These are phyloP conservation scores for Rhinophrynus dorsalis DNA, from an alignment of 2,797 vertebrate genomes.

Conservation along the genomic window DNA sequence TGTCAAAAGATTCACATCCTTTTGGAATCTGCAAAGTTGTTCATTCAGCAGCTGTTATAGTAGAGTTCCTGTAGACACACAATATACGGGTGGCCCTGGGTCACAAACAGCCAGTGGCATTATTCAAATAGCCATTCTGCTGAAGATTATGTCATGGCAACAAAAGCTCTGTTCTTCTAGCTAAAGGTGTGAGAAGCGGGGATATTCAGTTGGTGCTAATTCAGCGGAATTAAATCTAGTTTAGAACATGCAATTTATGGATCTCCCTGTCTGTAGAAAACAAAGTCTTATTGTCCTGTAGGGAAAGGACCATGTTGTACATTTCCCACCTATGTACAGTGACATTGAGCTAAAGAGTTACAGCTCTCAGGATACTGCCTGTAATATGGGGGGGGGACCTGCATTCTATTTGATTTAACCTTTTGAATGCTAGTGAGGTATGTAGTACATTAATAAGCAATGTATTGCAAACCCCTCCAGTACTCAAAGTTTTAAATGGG, in stretches of 20 bases:
- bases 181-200: conserved; percentile 64
- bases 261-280: conserved; percentile 26
- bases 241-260: conserved; percentile 18
- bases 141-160: conserved; percentile 71
- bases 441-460: too few relatives aligned
- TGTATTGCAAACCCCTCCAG: too few relatives aligned
- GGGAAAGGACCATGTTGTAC: too few relatives aligned
- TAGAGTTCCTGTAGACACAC: background rate
- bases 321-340: too few relatives aligned
- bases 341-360: too few relatives aligned
- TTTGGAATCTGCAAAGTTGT: background rate
- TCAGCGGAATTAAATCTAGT: conserved; percentile 59
- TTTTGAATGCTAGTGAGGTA: too few relatives aligned
- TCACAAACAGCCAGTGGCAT: conserved; percentile 58
- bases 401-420: too few relatives aligned
- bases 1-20: conserved; percentile 23
- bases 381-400: too few relatives aligned
- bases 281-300: conserved; percentile 52
- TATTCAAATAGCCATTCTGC: conserved; percentile 75
- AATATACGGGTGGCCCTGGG: conserved; percentile 48
- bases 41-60: background rate
- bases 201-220: conserved; percentile 60
- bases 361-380: too few relatives aligned
- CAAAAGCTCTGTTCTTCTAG: conserved; percentile 65
- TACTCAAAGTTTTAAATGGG: too few relatives aligned